Evolutionary conservation across 2,888 invertebrate species (phyloP), one percentile per base, ranked within the genome.

Genomic region (Exephanes ischioxanthus): DNA sequence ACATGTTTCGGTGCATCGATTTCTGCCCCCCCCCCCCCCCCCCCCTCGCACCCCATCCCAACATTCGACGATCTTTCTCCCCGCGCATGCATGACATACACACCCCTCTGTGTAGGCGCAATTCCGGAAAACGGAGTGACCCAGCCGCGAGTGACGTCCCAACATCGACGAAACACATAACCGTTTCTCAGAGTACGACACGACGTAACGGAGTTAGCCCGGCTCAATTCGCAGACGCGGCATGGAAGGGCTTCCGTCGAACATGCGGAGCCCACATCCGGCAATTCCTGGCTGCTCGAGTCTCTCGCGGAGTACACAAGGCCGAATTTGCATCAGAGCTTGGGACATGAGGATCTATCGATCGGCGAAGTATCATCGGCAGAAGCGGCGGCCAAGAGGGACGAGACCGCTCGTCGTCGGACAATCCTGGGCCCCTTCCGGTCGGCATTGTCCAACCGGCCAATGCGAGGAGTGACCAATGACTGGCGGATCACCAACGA

Each of bases 131-230:
- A 55, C 75, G 33, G 73, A 82, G 82, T 86, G 84, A 85, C 83
- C 82, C 61, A 41, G 63, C 66, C 58, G 71, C 22, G 78, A 85
- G 14, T 85, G 79, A 85, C 79, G 75, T 30, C 45, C 84, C 26
- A 84, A 81, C 82, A 85, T 86, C 82, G 87, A 87, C 82, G 82
- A 87, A 87, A 87, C 84, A 85, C 82, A 85, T 85, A 82, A 86
- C 80, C 84, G 82, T 86, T 85, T 86, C 86, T 86, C 86, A 87
- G 87, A 80, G 76, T 41, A 86, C 82, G 86, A 87, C 80, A 73
- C 53, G 16, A 30, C 14, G n/a, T 7, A n/a, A 33, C 7, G 70
- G 72, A 75, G 19, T 58, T 55, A 41, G 33, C 55, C 51, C 45
- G 78, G 37, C 61, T 70, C 72, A 58, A 26, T 73, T 76, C 30